Evolutionary conservation across 2,113 vertebrate species (phyloP).

Genomic region (Sceloporus tristichus): DNA sequence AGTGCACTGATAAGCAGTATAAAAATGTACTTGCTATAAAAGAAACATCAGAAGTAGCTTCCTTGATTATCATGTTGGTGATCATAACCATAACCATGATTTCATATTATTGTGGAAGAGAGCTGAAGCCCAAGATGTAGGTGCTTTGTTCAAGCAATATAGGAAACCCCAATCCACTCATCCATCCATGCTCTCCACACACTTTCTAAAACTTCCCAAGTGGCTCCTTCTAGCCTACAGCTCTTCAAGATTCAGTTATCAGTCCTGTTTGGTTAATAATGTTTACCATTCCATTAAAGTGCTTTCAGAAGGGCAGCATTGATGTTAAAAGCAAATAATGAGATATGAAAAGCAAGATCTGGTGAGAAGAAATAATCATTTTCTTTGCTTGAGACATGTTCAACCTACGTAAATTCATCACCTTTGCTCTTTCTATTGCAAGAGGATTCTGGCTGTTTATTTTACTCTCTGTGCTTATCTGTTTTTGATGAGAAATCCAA

Average conservation of each 20-base stretch:
- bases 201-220: background rate
- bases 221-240: background rate
- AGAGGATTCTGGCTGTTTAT: constrained; percentile 23
- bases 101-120: background rate
- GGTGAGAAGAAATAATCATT: constrained; percentile 14
- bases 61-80: too few relatives aligned
- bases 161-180: background rate
- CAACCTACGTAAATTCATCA: background rate
- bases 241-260: constrained; percentile 7
- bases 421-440: constrained; percentile 6
- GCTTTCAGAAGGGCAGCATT: background rate
- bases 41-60: background rate
- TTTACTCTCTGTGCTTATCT: constrained; percentile 36
- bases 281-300: background rate
- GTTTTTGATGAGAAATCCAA: constrained; percentile 37
- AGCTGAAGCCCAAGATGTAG: background rate
- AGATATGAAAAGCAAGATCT: background rate
- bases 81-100: too few relatives aligned
- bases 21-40: background rate
- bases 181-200: background rate
- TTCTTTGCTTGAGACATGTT: constrained; percentile 6
- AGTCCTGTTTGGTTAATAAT: constrained; percentile 8
- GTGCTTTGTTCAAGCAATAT: background rate
- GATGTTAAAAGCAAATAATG: constrained; percentile 18
- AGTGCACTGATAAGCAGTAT: too few relatives aligned